Evolutionary conservation across 2,888 invertebrate species (phyloP).

Genomic region (Sialis lutaria): DNA sequence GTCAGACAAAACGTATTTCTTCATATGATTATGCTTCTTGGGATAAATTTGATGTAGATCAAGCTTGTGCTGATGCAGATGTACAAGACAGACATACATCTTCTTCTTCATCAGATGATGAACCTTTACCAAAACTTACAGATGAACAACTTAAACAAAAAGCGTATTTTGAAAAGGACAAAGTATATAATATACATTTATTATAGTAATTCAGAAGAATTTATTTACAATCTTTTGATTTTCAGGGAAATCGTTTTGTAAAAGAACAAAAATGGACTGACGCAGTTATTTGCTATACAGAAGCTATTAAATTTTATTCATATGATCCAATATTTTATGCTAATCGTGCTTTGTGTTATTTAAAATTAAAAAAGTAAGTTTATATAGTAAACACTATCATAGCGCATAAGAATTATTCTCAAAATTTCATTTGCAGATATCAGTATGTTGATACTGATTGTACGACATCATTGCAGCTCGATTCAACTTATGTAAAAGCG

Average conservation of each 20-base stretch:
- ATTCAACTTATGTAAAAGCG: conserved; percentile 69
- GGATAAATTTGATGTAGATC: conserved; percentile 67
- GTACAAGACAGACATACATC: conserved; percentile 22
- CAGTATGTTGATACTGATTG: conserved; percentile 66
- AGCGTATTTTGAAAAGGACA: conserved; percentile 52
- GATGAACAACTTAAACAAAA: conserved; percentile 28
- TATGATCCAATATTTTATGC: conserved; percentile 68
- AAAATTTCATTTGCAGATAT: conserved; percentile 27
- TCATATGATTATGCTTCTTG: conserved; percentile 51
- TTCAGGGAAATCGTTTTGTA: conserved; percentile 66
- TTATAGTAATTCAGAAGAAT: neutral
- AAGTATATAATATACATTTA: conserved; percentile 27
- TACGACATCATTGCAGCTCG: conserved; percentile 56
- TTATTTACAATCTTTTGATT: conserved; percentile 10
- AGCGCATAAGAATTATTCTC: neutral
- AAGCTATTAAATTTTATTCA: conserved; percentile 69
- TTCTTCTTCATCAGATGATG: conserved; percentile 28
- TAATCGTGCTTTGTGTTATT: conserved; percentile 73
- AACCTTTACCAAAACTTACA: conserved; percentile 16
- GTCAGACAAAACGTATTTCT: conserved; percentile 30
- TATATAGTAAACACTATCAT: neutral
- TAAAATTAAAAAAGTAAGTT: conserved; percentile 61
- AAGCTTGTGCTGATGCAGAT: conserved; percentile 45
- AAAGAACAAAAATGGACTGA: conserved; percentile 63
- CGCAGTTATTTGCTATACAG: conserved; percentile 72